Conservation (phyloP, 2,113 vertebrate species). For the Uropsilus gracilis region DNA sequence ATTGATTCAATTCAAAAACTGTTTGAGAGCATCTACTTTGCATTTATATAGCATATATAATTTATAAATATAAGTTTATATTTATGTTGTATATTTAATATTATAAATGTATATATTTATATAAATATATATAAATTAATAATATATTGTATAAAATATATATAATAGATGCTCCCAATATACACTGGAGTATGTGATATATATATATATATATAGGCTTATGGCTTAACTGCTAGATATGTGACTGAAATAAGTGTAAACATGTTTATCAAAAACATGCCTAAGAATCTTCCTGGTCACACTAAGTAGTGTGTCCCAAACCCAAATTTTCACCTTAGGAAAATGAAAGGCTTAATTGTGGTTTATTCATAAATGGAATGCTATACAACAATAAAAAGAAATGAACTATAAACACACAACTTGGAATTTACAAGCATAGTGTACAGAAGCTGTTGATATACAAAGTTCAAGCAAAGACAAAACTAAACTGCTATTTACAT, state of each 20-base stretch:
- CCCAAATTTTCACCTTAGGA: not conserved
- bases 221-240: not conserved
- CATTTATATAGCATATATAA: no score
- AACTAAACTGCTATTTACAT: not conserved
- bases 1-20: not conserved
- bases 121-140: no score
- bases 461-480: not conserved
- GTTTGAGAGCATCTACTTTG: no score
- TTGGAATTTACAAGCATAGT: not conserved
- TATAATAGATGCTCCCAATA: no score
- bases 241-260: not conserved
- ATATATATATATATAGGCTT: no score
- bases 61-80: no score
- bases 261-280: not conserved
- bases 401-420: not conserved
- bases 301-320: not conserved
- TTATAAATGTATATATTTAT: no score
- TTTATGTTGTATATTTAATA: no score
- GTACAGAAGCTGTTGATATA: not conserved
- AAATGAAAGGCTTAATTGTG: not conserved
- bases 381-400: slow-evolving; percentile 10
- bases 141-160: no score
- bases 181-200: no score
- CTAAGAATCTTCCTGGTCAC: not conserved
- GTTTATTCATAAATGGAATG: not conserved